Evolutionary conservation across 2,113 vertebrate species (phyloP).

Genomic region (Chaetura pelagica): DNA sequence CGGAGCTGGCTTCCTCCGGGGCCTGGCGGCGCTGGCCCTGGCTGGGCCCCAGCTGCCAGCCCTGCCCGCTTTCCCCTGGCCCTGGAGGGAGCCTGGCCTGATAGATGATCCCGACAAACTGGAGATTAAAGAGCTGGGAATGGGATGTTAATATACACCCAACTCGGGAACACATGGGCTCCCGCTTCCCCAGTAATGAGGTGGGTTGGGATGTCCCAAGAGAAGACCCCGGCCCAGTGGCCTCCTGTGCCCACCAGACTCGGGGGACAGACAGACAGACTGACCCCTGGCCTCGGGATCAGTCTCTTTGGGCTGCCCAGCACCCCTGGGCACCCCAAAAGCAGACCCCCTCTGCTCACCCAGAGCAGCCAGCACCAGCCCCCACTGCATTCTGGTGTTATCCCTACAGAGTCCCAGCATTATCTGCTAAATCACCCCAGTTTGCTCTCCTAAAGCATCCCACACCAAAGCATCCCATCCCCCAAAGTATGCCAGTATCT

Average conservation of each 20-base stretch:
- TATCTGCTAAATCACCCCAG: no score
- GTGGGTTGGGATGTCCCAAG: neutral
- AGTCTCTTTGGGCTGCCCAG: no score
- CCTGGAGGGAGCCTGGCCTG: slow-evolving; percentile 61
- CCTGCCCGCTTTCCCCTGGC: neutral
- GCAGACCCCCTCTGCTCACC: neutral
- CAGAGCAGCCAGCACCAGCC: neutral
- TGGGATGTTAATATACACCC: slow-evolving; percentile 74
- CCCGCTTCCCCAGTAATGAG: slow-evolving; percentile 34
- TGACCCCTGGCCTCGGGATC: neutral
- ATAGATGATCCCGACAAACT: slow-evolving; percentile 74
- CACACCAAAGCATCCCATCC: neutral
- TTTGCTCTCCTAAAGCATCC: no score
- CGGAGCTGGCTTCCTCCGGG: slow-evolving; percentile 73
- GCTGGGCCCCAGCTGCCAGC: slow-evolving; percentile 78
- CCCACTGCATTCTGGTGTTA: no score
- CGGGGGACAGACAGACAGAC: neutral
- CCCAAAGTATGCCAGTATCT: neutral
- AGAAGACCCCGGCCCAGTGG: neutral
- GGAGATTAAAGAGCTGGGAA: slow-evolving; percentile 76
- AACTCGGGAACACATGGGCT: slow-evolving; percentile 53
- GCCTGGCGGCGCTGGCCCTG: slow-evolving; percentile 58
- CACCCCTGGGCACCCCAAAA: neutral
- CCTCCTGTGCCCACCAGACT: slow-evolving; percentile 3
- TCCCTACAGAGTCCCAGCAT: neutral